Evolutionary conservation across 2,888 invertebrate species (phyloP), one percentile per base, ranked within the genome.

Genomic region (Campoplex capitator): DNA sequence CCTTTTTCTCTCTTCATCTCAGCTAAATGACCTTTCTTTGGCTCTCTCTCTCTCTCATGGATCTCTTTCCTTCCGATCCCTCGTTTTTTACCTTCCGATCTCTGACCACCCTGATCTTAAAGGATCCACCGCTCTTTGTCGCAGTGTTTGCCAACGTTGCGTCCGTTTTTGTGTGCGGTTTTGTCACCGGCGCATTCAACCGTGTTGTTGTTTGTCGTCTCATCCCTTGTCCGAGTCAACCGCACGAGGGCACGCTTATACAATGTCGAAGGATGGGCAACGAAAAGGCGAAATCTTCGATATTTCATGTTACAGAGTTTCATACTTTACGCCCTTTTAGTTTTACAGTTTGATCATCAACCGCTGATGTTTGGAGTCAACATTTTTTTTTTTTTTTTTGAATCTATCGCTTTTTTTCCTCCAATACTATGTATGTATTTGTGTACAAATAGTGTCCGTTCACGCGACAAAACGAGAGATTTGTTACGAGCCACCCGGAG

Each of bases 381-480:
- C 23, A 54, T 28, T 42, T 42, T 42, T 23, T 23, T 23, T 23
- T 23, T 23, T 23, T 23, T 23, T 48, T 23, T 18, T n/a, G 38
- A 2, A 62, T 75, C 0, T 42, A 7, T 42, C 58, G 9, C 8
- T 48, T 45, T 75, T 62, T 58, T 75, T 38, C 6, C 38, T 4
- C 38, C 38, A 0, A 23, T 0, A 23, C 23, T 23, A 23, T 23
- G 0, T 23, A 23, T 23, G 4, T 42, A 56, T 75, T 28, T 6
- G 13, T 18, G 18, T 65, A 65, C 18, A 18, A 23, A 56, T 32
- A 35, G 54, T 45, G 18, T 23, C 48, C 45, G 65, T 67, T 68
- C 13, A 88, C 73, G 83, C 88, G 81, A 92, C 92, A 92, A 91
- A 90, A 88, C 88, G 83, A 85, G 84, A 89, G 91, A 92, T 92